Conservation (phyloP, 1,140 invertebrate species). For the Bombus waltoni region DNA sequence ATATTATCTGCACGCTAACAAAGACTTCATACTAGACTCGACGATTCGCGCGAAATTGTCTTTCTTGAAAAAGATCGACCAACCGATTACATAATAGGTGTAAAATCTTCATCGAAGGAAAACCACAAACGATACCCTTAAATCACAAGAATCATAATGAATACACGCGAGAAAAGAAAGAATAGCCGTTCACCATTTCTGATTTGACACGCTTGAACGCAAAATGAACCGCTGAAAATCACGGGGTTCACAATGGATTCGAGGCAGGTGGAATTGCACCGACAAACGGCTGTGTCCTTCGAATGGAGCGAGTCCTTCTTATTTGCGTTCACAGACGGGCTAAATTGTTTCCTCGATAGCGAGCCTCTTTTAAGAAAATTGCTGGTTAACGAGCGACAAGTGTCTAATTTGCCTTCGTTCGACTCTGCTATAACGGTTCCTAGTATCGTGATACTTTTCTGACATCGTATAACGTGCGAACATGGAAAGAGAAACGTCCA, state of each 20-base stretch:
- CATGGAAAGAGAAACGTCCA: not conserved
- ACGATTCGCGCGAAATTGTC: not conserved
- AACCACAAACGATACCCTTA: not conserved
- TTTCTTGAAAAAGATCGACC: no score
- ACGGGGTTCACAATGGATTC: not conserved
- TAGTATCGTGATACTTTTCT: slow-evolving; percentile 26
- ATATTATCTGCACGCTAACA: no score
- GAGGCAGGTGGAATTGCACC: not conserved
- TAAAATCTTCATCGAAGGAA: not conserved
- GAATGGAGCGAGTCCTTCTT: slow-evolving; percentile 24
- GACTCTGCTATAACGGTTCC: slow-evolving; percentile 27
- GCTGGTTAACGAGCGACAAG: slow-evolving; percentile 65
- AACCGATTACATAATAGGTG: not conserved
- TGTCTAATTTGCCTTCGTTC: slow-evolving; percentile 54
- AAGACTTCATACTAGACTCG: not conserved
- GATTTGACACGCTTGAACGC: not conserved
- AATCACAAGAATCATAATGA: not conserved
- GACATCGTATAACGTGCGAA: slow-evolving; percentile 11
- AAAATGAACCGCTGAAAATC: not conserved
- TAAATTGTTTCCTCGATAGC: slow-evolving; percentile 62
- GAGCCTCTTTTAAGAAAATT: slow-evolving; percentile 60
- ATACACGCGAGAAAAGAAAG: not conserved
- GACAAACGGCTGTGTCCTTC: slow-evolving; percentile 36
- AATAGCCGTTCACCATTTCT: not conserved
- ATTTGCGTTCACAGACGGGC: slow-evolving; percentile 27